phyloP scores from a whole-genome alignment of 1,140 invertebrate genomes.

The Chrysomallon squamiferum region DNA sequence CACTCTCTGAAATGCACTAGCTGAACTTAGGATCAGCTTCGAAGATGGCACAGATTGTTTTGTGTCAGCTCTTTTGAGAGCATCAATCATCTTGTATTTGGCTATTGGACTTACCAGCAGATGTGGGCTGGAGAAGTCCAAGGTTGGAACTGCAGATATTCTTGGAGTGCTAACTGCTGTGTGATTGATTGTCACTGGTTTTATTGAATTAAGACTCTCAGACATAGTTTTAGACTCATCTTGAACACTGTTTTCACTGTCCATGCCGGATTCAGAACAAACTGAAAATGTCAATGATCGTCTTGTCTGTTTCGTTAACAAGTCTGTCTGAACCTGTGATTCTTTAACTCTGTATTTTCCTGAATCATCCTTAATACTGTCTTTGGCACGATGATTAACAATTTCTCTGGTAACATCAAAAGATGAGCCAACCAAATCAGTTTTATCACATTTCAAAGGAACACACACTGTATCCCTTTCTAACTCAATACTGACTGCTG shows the following conservation, averaged over 20 bases:
- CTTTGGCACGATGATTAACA: neutral
- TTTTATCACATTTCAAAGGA: neutral
- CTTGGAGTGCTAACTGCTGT: neutral
- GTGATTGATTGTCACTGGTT: neutral
- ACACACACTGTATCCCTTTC: neutral
- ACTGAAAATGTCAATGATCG: neutral
- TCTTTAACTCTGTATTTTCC: neutral
- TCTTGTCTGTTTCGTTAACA: neutral
- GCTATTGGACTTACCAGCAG: slow-evolving; percentile 2
- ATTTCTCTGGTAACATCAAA: neutral
- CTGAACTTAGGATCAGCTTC: neutral
- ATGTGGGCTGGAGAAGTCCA: neutral
- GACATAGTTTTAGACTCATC: neutral
- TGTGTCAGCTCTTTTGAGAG: neutral
- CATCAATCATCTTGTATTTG: neutral
- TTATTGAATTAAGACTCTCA: neutral
- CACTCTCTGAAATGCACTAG: neutral
- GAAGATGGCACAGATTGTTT: neutral
- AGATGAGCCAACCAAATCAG: neutral
- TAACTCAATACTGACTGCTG: neutral
- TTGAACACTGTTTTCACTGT: neutral
- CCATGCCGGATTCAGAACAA: neutral
- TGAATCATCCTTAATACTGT: neutral
- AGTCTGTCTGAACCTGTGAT: too few relatives aligned
- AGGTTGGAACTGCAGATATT: neutral